Evolutionary conservation across 2,888 invertebrate genomes (phyloP), one percentile per base, ranked within the genome.

Genomic region (Drosophila merina): DNA sequence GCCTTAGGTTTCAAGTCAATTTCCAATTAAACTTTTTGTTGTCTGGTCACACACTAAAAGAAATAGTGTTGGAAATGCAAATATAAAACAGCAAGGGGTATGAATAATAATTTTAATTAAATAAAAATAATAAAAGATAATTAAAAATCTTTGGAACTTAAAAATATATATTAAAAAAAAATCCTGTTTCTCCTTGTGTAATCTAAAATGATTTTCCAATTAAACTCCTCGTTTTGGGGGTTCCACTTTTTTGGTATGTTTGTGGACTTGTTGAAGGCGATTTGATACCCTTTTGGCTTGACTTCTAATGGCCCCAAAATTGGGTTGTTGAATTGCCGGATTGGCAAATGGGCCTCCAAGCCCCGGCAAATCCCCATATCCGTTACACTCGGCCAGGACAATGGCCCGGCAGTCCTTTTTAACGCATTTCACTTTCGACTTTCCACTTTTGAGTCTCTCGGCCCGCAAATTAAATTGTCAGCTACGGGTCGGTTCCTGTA

Each of bases 401-500:
- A 47, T 40, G 52, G 47, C 47, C 45, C 9, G 26, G 36, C n/a
- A 36, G 36, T 36, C n/a, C 47, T 63, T 51, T 45, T 40, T 38
- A 20, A 33, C 57, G 54, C 54, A 25, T 54, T 42, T 54, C 20
- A 30, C 57, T 20, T 20, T 20, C 20, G 20, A 20, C 20, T 1
- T 20, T 14, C 14, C 1, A 14, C 14, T 14, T 56, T n/a, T 10
- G 50, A 33, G 14, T 26, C n/a, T 8, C 4, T 20, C 6, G 26
- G 6, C 10, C 14, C 26, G 38, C 26, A 64, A 64, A 63, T 63
- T 63, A 28, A 63, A 63, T 64, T 64, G 64, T 63, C 64, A 63
- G 64, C 63, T 52, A 26, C 62, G 8, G 10, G 10, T 14, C n/a
- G 30, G 47, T 26, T 25, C 31, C 9, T 26, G 12, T 42, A 20